These are phyloP conservation scores for Augiades crinisus DNA, from an alignment of 2,888 invertebrate genomes.

Conservation along the genomic window DNA sequence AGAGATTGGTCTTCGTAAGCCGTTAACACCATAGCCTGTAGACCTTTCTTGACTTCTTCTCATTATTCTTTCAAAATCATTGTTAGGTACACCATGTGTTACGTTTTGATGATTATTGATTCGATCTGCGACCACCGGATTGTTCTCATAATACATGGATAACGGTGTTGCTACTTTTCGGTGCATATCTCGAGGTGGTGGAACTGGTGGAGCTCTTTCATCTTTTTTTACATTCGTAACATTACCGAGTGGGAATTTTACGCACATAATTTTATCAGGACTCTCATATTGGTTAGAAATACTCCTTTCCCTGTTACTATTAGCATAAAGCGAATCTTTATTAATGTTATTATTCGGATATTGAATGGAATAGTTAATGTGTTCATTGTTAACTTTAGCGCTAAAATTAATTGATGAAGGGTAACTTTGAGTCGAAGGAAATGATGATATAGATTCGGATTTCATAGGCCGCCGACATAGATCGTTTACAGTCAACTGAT, in stretches of 20 bases:
- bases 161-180: slow-evolving; percentile 79
- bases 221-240: slow-evolving; percentile 66
- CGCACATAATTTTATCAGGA: slow-evolving; percentile 68
- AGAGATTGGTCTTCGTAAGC: slow-evolving; percentile 71
- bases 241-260: slow-evolving; percentile 78
- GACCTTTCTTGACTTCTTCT: slow-evolving; percentile 72
- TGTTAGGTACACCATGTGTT: slow-evolving; percentile 68
- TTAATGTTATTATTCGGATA: slow-evolving; percentile 61
- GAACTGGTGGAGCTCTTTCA: slow-evolving; percentile 85
- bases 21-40: slow-evolving; percentile 67
- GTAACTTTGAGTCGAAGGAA: slow-evolving; percentile 77
- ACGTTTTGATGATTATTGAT: slow-evolving; percentile 49
- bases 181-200: slow-evolving; percentile 89
- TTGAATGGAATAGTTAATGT: slow-evolving; percentile 75
- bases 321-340: slow-evolving; percentile 62
- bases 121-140: slow-evolving; percentile 55
- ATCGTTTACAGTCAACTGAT: slow-evolving; percentile 56
- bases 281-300: slow-evolving; percentile 60
- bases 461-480: slow-evolving; percentile 60
- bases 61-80: slow-evolving; percentile 75
- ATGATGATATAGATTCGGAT: slow-evolving; percentile 76
- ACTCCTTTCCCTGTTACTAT: slow-evolving; percentile 63
- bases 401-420: slow-evolving; percentile 79
- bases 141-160: slow-evolving; percentile 76
- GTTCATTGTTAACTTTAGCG: slow-evolving; percentile 78